These are phyloP conservation scores for Atherinomorus stipes DNA, from an alignment of 2,113 vertebrate species.

Conservation along the genomic window DNA sequence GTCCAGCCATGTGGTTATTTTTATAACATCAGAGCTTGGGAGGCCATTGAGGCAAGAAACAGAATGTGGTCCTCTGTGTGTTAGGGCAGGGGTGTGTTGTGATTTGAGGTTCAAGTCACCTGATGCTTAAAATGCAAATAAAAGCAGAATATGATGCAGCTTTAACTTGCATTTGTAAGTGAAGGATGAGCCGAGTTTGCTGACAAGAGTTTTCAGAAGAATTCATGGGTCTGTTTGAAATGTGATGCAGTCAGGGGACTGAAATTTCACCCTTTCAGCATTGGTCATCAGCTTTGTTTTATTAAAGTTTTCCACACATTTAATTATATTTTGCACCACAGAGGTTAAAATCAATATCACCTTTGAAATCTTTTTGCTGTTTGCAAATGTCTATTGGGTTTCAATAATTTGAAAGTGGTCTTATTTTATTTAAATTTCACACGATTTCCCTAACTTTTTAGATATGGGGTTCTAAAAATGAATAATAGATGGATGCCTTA, in stretches of 20 bases:
- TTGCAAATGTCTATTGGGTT: background rate
- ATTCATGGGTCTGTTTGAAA: no score
- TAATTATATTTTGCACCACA: background rate
- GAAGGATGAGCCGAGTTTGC: no score
- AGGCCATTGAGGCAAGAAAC: background rate
- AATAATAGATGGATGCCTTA: background rate
- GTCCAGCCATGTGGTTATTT: constrained; percentile 1
- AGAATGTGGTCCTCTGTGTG: background rate
- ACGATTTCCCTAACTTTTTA: background rate
- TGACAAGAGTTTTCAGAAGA: background rate
- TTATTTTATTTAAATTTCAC: background rate
- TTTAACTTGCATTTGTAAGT: no score
- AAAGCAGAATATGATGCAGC: no score
- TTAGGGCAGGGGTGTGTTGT: background rate
- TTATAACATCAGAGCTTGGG: constrained; percentile 1
- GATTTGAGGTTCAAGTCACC: background rate
- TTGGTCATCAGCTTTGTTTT: background rate
- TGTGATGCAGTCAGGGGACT: background rate
- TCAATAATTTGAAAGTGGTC: background rate
- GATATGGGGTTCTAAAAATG: background rate
- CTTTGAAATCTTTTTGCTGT: background rate
- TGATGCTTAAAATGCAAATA: background rate
- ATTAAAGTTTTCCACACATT: background rate
- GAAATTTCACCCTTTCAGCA: background rate
- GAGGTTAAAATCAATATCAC: no score